phyloP scores from a whole-genome alignment of 2,888 invertebrate species.

The Agriopis marginaria region DNA sequence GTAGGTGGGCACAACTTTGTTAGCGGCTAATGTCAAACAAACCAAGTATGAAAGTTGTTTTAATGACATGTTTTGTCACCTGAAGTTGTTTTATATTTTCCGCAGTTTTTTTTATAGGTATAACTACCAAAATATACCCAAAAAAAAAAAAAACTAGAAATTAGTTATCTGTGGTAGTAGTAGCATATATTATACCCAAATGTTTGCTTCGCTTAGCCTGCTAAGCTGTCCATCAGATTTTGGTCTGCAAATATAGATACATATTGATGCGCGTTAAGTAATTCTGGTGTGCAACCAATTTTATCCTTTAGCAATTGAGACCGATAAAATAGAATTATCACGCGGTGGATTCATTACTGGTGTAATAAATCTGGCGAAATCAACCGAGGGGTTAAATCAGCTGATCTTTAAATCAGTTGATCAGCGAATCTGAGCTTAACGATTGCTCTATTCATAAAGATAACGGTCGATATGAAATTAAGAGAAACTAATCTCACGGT shows the following conservation, averaged over 20 bases:
- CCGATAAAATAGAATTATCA: constrained; percentile 74
- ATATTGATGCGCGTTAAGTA: background rate
- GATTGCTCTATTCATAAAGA: constrained; percentile 39
- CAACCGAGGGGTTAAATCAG: constrained; percentile 68
- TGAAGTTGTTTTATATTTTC: no score
- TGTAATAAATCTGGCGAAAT: constrained; percentile 71
- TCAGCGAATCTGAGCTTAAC: constrained; percentile 48
- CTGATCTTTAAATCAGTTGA: constrained; percentile 11
- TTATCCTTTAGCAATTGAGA: constrained; percentile 68
- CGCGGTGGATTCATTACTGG: constrained; percentile 69
- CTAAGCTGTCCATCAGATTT: no score
- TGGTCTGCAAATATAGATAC: background rate
- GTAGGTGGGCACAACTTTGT: no score
- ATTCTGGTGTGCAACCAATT: background rate
- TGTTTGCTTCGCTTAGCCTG: no score
- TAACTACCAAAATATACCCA: no score
- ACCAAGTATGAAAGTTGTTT: no score
- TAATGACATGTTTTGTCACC: no score
- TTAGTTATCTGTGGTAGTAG: no score
- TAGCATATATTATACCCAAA: no score
- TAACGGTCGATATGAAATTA: constrained; percentile 48
- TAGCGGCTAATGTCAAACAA: no score
- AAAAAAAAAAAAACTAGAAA: no score
- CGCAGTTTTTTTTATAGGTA: no score
- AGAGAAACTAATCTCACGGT: constrained; percentile 45